Evolutionary conservation across 2,797 vertebrate species (phyloP).

Genomic region (Mus caroli): DNA sequence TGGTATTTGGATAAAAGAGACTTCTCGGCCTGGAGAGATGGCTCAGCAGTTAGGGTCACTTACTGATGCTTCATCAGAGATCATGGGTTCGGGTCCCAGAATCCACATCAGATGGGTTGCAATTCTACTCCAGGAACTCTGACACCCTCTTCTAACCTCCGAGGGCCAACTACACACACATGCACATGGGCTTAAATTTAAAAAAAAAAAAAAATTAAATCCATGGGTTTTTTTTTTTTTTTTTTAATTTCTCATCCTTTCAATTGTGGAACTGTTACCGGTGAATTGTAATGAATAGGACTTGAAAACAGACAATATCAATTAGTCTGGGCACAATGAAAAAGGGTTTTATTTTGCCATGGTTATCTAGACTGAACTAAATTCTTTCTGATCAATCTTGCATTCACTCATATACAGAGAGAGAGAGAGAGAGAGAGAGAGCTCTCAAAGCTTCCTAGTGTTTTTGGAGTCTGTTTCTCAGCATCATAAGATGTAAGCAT

Average conservation of each 20-base stretch:
- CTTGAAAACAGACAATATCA: conserved; percentile 40
- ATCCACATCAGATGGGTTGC: background rate
- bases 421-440: background rate
- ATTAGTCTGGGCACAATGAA: conserved; percentile 17
- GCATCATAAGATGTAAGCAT: background rate
- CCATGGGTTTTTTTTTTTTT: background rate
- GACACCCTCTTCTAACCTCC: background rate
- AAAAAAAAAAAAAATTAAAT: background rate
- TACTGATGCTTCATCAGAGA: background rate
- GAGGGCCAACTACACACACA: no score
- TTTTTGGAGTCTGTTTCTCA: background rate
- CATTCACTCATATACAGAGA: background rate
- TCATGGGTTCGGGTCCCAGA: background rate
- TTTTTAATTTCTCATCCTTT: background rate
- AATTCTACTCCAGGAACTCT: background rate
- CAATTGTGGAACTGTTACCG: background rate
- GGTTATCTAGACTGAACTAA: conserved; percentile 1
- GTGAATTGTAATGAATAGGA: background rate
- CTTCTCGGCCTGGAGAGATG: background rate
- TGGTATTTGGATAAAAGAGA: background rate
- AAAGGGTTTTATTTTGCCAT: background rate
- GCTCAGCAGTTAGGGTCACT: background rate
- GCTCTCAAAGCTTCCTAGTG: background rate
- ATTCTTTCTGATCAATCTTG: conserved; percentile 64
- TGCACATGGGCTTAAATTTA: no score